Evolutionary conservation across 2,888 invertebrate species (phyloP), one percentile per base, ranked within the genome.

Genomic region (Hypomecis atomaria): DNA sequence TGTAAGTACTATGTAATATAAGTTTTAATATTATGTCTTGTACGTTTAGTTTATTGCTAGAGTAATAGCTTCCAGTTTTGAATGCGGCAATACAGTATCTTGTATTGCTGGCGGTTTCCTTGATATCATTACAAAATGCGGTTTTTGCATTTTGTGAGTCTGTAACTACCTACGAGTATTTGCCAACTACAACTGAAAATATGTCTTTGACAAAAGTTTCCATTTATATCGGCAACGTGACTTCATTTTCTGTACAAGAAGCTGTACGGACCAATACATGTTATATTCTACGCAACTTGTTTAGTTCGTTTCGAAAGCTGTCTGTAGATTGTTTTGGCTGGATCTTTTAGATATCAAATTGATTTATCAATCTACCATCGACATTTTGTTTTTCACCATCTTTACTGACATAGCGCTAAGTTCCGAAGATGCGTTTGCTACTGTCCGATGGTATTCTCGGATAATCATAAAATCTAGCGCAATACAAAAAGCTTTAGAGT

Each of bases 1-100:
- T 88, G 90, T 90, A 88, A 86, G 86, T 86, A 89, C 88, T 87
- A 86, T 82, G 86, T 88, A 85, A 85, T 86, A 86, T 82, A 82
- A 78, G 78, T 80, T 81, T 77, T 77, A 77, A 74, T 79, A 79
- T 75, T 79, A 78, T 74, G 48, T 66, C 73, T 72, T 74, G 64
- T 65, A 70, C 63, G 55, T 76, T 68, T 55, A 69, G 71, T 71
- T 78, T 74, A 75, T 72, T 67, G 70, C 76, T 63, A 67, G 60
- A 74, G 76, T 79, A 79, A 81, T 79, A 81, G 78, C 79, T 70
- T 75, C 72, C 76, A 69, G 74, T 73, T 72, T 77, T 71, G 52
- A 62, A 45, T 50, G 48, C 62, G 57, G 52, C 60, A 23, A 44
- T 48, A 43, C 66, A 59, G 59, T 53, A 8, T 3, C 40, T 9